These are phyloP conservation scores for Engystomops pustulosus DNA, from an alignment of 2,113 vertebrate genomes.

Conservation along the genomic window DNA sequence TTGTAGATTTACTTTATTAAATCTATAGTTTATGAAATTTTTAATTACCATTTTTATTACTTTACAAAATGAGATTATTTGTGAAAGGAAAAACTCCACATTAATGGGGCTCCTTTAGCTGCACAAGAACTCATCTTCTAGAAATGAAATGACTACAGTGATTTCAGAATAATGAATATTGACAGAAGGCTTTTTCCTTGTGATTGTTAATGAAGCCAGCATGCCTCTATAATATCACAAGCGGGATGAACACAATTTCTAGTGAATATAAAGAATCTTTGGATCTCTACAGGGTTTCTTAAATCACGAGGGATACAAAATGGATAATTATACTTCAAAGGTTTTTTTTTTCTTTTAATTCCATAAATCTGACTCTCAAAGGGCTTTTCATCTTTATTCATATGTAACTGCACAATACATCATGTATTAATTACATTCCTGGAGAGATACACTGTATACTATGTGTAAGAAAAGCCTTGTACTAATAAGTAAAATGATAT, in stretches of 20 bases:
- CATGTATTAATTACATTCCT: conserved; percentile 21
- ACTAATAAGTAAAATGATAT: neutral
- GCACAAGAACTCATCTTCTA: neutral
- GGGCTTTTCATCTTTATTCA: neutral
- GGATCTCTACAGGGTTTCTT: conserved; percentile 15
- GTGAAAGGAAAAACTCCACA: neutral
- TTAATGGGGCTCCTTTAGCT: neutral
- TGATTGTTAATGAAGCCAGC: conserved; percentile 40
- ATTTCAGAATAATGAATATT: conserved; percentile 44
- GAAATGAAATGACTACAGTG: conserved; percentile 26
- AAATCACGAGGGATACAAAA: conserved; percentile 29
- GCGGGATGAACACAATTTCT: conserved; percentile 35
- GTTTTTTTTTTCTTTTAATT: neutral
- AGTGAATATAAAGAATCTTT: conserved; percentile 43
- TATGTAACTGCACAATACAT: neutral
- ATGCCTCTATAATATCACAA: conserved; percentile 43
- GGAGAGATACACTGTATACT: neutral
- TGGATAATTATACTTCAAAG: conserved; percentile 50
- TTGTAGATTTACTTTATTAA: neutral
- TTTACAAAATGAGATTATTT: conserved; percentile 5
- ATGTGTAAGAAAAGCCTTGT: neutral
- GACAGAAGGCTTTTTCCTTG: conserved; percentile 39
- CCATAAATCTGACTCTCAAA: neutral
- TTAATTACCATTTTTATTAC: neutral
- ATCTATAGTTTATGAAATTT: neutral